Conservation (phyloP, 2,113 vertebrate species). For the Gymnarchus niloticus region DNA sequence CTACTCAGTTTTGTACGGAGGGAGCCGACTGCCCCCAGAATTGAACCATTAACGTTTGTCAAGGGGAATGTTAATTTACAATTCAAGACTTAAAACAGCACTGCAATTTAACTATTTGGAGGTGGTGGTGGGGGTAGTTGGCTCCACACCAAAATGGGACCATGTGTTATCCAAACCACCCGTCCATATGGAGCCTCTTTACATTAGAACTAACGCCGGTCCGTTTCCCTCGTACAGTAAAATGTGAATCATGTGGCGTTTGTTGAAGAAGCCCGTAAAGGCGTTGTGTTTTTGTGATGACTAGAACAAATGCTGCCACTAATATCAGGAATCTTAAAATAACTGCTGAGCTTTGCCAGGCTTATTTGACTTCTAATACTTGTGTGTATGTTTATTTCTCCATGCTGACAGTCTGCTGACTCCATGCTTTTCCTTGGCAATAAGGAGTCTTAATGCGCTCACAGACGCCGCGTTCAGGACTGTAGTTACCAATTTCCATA, state of each 20-base stretch:
- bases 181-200: not conserved
- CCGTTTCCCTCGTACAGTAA: not conserved
- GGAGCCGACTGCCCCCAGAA: not conserved
- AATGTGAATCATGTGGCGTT: not conserved
- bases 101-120: slow-evolving; percentile 14
- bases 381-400: not conserved
- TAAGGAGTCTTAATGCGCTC: slow-evolving; percentile 28
- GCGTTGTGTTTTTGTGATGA: slow-evolving; percentile 28
- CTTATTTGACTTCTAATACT: not conserved
- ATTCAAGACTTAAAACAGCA: not conserved
- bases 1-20: not conserved
- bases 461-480: slow-evolving; percentile 20
- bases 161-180: slow-evolving; percentile 9
- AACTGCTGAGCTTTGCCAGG: slow-evolving; percentile 25
- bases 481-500: slow-evolving; percentile 34
- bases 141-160: not conserved
- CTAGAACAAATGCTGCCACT: slow-evolving; percentile 23
- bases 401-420: slow-evolving; percentile 32
- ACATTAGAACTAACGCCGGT: not conserved
- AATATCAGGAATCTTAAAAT: slow-evolving; percentile 12
- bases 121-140: not conserved
- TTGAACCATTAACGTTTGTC: not conserved
- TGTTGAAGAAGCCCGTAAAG: slow-evolving; percentile 12
- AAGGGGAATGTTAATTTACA: not conserved
- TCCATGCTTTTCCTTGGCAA: slow-evolving; percentile 36